Evolutionary conservation across 2,888 invertebrate species (phyloP), one percentile per base, ranked within the genome.

Genomic region (Chironomus riparius): DNA sequence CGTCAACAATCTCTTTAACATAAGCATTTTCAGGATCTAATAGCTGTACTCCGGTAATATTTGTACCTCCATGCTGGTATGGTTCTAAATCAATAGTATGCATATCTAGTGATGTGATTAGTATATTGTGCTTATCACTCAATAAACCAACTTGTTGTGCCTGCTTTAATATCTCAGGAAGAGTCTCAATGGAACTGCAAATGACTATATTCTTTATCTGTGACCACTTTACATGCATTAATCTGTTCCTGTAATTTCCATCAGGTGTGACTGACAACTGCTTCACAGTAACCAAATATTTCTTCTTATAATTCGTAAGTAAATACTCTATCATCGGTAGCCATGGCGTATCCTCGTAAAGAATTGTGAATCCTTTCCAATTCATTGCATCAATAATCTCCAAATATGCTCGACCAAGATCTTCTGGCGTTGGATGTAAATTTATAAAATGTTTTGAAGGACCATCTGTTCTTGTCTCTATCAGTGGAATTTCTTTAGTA

Each of bases 71-170:
- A 83, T 96, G 94, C 82, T 93, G 93, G 84, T 97, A 97, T 83
- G 95, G 94, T 81, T 95, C 94, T 81, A 97, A 86, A 85, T 97
- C 93, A 47, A 98, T 90, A 76, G 93, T 94, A 81, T 96, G 94
- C 78, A 97, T 86, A 83, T 97, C 97, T 86, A 97, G 84, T 2
- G 95, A 94, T 1, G 96, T 96, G 79, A 97, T 92, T 80, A 97
- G 88, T 82, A 95, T 97, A 84, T 94, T 95, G 84, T 96, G 95
- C 82, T 95, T 93, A 82, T 95, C 94, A 78, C 95, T 95, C 92
- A 97, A 95, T 93, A 97, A 94, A 78, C 97, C 97, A 79, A 97
- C 93, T 86, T 96, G 95, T 84, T 96, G 94, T 10, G 96, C 96
- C 84, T 97, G 95, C 81, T 95, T 95, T 76, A 96, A 85, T 21